phyloP scores from a whole-genome alignment of 2,797 vertebrate genomes.

The Characodon lateralis region DNA sequence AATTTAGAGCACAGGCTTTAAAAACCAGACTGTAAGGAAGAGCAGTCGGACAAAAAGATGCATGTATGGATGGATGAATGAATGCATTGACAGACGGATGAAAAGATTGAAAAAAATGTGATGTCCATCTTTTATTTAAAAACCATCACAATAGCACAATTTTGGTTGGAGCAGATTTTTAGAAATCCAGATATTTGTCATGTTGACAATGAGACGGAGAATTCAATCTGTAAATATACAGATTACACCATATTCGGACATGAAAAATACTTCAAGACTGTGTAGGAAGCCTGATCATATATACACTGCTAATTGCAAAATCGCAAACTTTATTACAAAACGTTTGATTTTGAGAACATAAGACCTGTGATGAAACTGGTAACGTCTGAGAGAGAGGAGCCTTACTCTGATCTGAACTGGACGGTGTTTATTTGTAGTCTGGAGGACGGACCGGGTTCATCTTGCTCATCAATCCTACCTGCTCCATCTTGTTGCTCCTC shows the following conservation, averaged over 20 bases:
- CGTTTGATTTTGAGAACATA: background rate
- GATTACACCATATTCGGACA: background rate
- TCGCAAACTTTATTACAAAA: background rate
- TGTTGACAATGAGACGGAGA: background rate
- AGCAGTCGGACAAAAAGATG: background rate
- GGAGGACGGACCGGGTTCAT: background rate
- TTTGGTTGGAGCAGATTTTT: background rate
- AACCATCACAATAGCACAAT: background rate
- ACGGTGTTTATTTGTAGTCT: background rate
- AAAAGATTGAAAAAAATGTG: background rate
- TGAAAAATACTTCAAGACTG: background rate
- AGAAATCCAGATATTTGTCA: background rate
- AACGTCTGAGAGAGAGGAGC: background rate
- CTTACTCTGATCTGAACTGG: slow-evolving; percentile 26
- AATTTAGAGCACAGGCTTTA: background rate
- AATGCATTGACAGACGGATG: background rate
- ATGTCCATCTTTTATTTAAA: background rate
- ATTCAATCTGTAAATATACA: background rate
- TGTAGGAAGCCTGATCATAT: background rate
- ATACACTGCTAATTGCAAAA: background rate
- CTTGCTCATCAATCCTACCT: background rate
- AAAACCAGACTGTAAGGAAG: background rate
- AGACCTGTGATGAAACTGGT: background rate
- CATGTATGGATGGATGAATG: background rate
- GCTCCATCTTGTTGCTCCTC: background rate